A percentile compares a stretch with the other conserved stretches of the same genome.
phyloP scores from a whole-genome alignment of 2,888 invertebrate species.

The Leptarthrus brevirostris region DNA sequence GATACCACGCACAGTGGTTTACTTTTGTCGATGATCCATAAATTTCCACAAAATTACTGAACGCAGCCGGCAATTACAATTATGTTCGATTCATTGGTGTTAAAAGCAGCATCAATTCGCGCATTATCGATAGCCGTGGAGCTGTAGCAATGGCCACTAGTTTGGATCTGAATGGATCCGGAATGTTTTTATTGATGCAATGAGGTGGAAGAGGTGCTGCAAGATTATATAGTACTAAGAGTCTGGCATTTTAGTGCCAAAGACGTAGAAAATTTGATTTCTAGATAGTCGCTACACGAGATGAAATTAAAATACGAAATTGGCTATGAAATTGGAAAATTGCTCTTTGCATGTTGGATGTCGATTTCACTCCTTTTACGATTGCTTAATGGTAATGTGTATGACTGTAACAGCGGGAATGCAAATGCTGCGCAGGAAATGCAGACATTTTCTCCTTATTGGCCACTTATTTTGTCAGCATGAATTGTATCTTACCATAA shows the following conservation, averaged over 20 bases:
- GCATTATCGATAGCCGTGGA: constrained; percentile 36
- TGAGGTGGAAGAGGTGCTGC: neutral
- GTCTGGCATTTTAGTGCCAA: no score
- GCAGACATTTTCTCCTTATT: constrained; percentile 7
- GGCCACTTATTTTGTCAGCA: constrained; percentile 5
- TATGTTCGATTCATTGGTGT: constrained; percentile 41
- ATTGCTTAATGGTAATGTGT: neutral
- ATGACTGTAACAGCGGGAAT: neutral
- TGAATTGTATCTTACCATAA: constrained; percentile 1
- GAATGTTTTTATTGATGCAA: constrained; percentile 30
- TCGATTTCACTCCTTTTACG: constrained; percentile 34
- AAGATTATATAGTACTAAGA: constrained; percentile 1
- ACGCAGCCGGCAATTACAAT: constrained; percentile 42
- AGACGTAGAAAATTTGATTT: neutral
- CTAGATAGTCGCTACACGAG: neutral
- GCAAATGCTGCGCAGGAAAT: constrained; percentile 4
- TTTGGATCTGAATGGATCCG: neutral
- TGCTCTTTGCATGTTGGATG: neutral
- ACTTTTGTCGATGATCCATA: constrained; percentile 42
- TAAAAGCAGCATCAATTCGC: constrained; percentile 44
- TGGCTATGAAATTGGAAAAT: constrained; percentile 45
- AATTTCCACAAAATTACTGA: constrained; percentile 42
- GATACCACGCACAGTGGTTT: constrained; percentile 30
- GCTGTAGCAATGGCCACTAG: constrained; percentile 12
- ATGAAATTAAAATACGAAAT: constrained; percentile 43